Conservation (phyloP, 1,140 invertebrate species). For the Calliphora vicina region DNA sequence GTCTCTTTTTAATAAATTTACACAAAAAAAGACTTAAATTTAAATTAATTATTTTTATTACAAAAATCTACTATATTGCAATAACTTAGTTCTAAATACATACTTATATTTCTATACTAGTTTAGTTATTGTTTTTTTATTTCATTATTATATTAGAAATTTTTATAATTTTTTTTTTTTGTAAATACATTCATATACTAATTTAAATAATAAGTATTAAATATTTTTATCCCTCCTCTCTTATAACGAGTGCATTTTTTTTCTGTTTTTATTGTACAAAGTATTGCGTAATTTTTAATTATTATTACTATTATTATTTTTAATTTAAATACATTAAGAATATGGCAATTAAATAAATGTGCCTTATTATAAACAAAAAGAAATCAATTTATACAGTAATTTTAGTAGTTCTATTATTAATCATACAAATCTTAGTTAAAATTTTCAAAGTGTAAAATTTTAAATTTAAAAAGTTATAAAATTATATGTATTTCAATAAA, state of each 20-base stretch:
- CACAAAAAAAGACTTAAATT: background rate
- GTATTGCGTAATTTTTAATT: background rate
- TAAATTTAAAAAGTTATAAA: background rate
- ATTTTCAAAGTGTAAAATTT: background rate
- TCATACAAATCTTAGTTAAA: background rate
- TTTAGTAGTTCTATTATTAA: background rate
- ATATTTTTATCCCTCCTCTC: background rate
- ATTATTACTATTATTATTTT: background rate
- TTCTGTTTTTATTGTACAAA: constrained; percentile 13
- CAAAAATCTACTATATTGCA: background rate
- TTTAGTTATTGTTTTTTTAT: background rate
- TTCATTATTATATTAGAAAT: background rate
- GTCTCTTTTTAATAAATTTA: background rate
- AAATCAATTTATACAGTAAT: background rate
- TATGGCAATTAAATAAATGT: background rate
- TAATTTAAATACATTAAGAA: background rate
- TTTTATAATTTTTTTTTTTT: background rate
- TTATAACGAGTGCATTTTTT: background rate
- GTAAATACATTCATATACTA: background rate
- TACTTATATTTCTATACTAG: background rate
- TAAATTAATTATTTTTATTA: background rate
- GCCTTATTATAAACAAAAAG: background rate
- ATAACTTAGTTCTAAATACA: background rate
- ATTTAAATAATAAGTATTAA: background rate
- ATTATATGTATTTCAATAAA: background rate